phyloP scores from a whole-genome alignment of 2,113 vertebrate species.

The Bungarus multicinctus region DNA sequence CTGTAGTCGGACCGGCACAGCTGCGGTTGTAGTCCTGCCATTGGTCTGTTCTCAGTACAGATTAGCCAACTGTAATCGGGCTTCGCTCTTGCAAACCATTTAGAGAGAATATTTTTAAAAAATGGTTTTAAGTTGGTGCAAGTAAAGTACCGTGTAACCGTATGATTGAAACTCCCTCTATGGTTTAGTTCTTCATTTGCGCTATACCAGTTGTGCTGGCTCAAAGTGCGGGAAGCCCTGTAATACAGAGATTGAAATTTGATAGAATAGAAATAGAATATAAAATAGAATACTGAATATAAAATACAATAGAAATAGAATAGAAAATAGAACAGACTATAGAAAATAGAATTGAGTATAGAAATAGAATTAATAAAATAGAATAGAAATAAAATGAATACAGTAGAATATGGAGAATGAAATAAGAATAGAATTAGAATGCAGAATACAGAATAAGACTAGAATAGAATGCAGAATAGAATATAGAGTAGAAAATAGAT shows the following conservation, averaged over 20 bases:
- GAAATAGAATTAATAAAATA: too few species aligned
- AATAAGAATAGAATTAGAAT: too few species aligned
- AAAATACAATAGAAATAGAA: too few species aligned
- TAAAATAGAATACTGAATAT: too few species aligned
- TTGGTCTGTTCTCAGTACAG: not conserved
- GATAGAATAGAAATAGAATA: not conserved
- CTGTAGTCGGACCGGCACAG: not conserved
- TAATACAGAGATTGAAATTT: not conserved
- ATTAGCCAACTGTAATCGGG: not conserved
- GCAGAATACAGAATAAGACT: too few species aligned
- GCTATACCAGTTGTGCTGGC: not conserved
- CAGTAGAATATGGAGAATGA: too few species aligned
- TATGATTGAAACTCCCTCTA: not conserved
- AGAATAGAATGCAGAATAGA: too few species aligned
- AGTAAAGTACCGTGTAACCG: not conserved
- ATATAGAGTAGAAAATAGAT: too few species aligned
- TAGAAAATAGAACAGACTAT: too few species aligned
- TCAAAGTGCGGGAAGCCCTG: not conserved
- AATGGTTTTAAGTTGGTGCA: not conserved
- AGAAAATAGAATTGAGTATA: too few species aligned
- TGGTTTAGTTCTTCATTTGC: not conserved
- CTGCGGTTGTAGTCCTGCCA: not conserved
- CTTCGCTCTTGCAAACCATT: not conserved
- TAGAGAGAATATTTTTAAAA: not conserved
- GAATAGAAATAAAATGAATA: too few species aligned